These are phyloP conservation scores for Ceratoteleas bidentatus DNA, from an alignment of 1,140 invertebrate genomes.

Conservation along the genomic window DNA sequence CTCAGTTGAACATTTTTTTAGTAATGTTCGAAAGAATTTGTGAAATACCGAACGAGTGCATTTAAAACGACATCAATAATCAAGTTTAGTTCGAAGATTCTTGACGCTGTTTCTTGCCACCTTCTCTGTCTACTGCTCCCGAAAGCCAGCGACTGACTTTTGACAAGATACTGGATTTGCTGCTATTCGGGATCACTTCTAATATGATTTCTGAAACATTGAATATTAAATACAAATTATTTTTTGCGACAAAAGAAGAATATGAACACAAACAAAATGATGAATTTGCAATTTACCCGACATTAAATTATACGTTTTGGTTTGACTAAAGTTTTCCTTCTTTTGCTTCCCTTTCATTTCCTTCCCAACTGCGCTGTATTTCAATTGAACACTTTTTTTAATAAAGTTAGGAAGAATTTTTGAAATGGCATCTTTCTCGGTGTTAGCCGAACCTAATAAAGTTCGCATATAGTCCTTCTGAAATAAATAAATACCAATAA, in stretches of 20 bases:
- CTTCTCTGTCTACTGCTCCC: conserved; percentile 13
- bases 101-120: conserved; percentile 11
- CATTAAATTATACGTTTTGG: conserved; percentile 5
- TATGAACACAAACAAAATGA: not conserved
- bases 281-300: not conserved
- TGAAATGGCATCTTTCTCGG: conserved; percentile 3
- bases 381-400: conserved; percentile 15
- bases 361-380: conserved; percentile 13
- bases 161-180: not conserved
- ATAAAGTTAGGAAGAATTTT: conserved; percentile 7
- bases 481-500: conserved; percentile 1
- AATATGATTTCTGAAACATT: conserved; percentile 10
- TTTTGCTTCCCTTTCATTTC: not conserved
- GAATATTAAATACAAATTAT: conserved; percentile 5
- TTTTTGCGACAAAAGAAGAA: not conserved
- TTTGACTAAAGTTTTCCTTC: conserved; percentile 10
- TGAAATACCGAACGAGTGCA: too few relatives aligned
- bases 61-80: not conserved
- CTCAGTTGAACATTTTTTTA: too few relatives aligned
- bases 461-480: conserved; percentile 6
- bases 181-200: not conserved
- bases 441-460: not conserved
- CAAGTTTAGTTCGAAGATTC: not conserved
- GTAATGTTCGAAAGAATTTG: too few relatives aligned
- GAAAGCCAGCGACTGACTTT: conserved; percentile 13